A percentile compares a stretch with the other conserved stretches of the same genome.
phyloP scores from a whole-genome alignment of 2,888 invertebrate genomes.

The Brenthis ino region DNA sequence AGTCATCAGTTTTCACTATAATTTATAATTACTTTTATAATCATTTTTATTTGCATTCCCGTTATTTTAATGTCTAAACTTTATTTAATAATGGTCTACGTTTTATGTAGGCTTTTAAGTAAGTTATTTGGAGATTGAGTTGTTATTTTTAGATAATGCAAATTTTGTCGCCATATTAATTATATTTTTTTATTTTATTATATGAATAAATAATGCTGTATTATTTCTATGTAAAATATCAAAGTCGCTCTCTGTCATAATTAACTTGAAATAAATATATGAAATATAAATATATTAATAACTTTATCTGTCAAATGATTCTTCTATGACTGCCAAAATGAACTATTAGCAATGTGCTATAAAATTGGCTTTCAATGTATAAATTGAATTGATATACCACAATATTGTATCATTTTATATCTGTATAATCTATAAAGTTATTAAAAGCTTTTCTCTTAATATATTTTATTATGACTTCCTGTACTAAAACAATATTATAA shows the following conservation, averaged over 20 bases:
- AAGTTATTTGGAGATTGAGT: constrained; percentile 40
- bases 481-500: constrained; percentile 17
- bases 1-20: not conserved
- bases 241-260: constrained; percentile 11
- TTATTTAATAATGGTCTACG: constrained; percentile 71
- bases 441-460: not conserved
- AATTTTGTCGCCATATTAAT: constrained; percentile 41
- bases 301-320: not conserved
- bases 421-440: constrained; percentile 5
- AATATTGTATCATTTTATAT: constrained; percentile 18
- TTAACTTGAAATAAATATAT: not conserved
- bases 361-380: not conserved
- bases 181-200: constrained; percentile 38
- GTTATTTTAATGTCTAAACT: constrained; percentile 57
- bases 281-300: not conserved
- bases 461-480: constrained; percentile 17
- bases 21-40: constrained; percentile 3
- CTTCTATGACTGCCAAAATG: not conserved
- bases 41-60: constrained; percentile 44
- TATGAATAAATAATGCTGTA: constrained; percentile 16
- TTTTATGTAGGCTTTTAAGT: constrained; percentile 79
- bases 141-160: constrained; percentile 35
- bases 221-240: not conserved
- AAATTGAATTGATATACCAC: not conserved
- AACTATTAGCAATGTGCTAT: not conserved